phyloP scores from a whole-genome alignment of 2,797 vertebrate genomes.

The Tenualosa ilisha region DNA sequence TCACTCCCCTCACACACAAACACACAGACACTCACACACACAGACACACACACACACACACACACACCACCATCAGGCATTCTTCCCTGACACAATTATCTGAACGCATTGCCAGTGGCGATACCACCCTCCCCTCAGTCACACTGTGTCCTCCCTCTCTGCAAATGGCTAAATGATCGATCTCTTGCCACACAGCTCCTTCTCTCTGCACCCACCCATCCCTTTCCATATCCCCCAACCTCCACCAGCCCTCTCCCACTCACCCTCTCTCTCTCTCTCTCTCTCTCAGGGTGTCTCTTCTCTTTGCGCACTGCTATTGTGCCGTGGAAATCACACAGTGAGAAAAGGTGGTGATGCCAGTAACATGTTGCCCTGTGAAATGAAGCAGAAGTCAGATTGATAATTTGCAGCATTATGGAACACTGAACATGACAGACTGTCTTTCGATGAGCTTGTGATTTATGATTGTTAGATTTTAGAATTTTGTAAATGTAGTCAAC shows the following conservation, averaged over 20 bases:
- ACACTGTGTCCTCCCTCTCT: not conserved
- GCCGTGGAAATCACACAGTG: too few relatives aligned
- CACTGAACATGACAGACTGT: too few relatives aligned
- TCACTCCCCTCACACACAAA: too few relatives aligned
- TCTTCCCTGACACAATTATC: not conserved
- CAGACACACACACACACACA: not conserved
- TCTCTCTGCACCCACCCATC: not conserved
- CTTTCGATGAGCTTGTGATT: too few relatives aligned
- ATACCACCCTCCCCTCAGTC: not conserved
- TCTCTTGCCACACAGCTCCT: not conserved
- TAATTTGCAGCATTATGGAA: too few relatives aligned
- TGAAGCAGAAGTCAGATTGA: too few relatives aligned
- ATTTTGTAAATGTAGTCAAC: too few relatives aligned
- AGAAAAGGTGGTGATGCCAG: too few relatives aligned
- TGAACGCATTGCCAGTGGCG: not conserved
- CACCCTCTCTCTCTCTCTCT: not conserved
- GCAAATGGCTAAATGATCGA: not conserved
- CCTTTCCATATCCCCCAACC: not conserved
- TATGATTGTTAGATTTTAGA: too few relatives aligned
- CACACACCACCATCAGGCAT: not conserved
- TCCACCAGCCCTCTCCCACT: not conserved
- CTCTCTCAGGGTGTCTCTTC: not conserved
- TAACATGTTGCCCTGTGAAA: too few relatives aligned
- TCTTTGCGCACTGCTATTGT: not conserved
- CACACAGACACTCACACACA: not conserved